Conservation (phyloP, 2,113 vertebrate species). For the Tonatia bakeri region DNA sequence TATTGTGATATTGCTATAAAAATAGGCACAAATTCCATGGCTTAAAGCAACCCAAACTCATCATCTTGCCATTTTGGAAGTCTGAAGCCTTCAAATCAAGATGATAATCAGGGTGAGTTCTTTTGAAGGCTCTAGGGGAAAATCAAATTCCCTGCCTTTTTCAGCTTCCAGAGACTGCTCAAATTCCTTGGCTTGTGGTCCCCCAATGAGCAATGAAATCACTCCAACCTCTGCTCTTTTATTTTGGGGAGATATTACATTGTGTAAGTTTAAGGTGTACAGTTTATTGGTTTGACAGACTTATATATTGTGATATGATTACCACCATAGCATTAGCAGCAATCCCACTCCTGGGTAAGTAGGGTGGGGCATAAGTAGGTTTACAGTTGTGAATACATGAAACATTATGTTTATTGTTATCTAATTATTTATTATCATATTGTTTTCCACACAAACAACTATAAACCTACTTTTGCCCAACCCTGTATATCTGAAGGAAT, state of each 20-base stretch:
- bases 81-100: not conserved
- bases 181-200: not conserved
- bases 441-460: not conserved
- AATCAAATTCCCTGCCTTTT: not conserved
- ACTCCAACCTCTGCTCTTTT: not conserved
- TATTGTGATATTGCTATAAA: not conserved
- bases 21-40: not conserved
- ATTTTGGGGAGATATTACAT: too few relatives aligned
- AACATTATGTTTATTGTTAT: not conserved
- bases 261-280: not conserved
- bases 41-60: not conserved
- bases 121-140: not conserved
- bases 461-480: too few relatives aligned
- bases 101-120: not conserved
- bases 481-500: not conserved
- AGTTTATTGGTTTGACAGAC: not conserved
- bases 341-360: not conserved
- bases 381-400: not conserved
- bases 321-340: not conserved
- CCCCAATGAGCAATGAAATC: not conserved
- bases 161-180: not conserved
- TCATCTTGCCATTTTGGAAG: not conserved
- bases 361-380: not conserved
- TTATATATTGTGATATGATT: not conserved
- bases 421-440: not conserved